Conservation (phyloP, 2,113 vertebrate genomes). For the Macquaria australasica region DNA sequence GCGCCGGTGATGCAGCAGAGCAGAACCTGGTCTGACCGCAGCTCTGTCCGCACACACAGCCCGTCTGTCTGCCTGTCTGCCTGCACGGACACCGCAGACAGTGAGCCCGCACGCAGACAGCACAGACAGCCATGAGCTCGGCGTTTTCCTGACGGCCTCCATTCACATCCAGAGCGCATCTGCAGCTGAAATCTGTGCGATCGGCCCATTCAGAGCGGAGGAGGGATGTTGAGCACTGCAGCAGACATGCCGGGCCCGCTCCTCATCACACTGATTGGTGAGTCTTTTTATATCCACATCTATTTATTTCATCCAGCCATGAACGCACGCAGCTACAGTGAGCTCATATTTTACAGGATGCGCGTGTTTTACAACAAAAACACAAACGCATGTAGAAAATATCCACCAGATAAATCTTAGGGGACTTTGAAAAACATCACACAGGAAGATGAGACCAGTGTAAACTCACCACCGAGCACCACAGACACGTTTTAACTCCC, state of each 20-base stretch:
- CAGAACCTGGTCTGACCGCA: conserved; percentile 27
- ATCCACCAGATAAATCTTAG: background rate
- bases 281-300: conserved; percentile 16
- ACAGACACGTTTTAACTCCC: background rate
- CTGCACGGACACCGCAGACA: background rate
- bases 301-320: background rate
- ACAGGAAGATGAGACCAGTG: background rate
- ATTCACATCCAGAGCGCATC: conserved; percentile 21
- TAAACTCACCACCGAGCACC: conserved; percentile 4
- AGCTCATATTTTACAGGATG: background rate
- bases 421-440: conserved; percentile 17
- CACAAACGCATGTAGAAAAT: background rate
- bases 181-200: background rate
- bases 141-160: conserved; percentile 28
- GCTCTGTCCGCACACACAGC: background rate
- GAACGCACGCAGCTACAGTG: background rate
- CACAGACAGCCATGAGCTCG: conserved; percentile 39
- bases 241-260: conserved; percentile 84
- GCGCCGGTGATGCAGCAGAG: conserved; percentile 48
- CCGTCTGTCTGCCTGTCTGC: background rate
- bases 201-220: conserved; percentile 50
- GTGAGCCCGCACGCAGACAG: background rate
- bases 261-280: conserved; percentile 80
- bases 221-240: conserved; percentile 80
- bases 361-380: background rate